These are phyloP conservation scores for Falco naumanni DNA, from an alignment of 2,797 vertebrate genomes.

Conservation along the genomic window DNA sequence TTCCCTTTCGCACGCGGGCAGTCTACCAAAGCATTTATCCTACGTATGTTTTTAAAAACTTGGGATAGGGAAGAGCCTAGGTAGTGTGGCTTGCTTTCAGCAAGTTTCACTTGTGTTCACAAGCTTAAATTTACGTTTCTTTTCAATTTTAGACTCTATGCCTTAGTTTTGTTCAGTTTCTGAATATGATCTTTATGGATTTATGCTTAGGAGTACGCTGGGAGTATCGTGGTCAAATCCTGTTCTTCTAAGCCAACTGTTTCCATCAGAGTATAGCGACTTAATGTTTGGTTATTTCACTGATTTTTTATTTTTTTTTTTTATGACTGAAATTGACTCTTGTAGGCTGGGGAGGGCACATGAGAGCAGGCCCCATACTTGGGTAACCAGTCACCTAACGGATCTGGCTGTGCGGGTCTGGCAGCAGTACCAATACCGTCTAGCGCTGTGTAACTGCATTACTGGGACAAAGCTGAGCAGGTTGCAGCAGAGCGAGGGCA, in stretches of 20 bases:
- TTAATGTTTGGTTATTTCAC: not conserved
- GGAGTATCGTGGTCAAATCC: not conserved
- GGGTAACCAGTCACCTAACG: not conserved
- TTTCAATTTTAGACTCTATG: fast-evolving
- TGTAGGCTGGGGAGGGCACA: not conserved
- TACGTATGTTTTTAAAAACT: fast-evolving
- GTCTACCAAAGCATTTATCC: not conserved
- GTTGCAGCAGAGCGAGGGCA: not conserved
- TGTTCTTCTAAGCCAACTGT: not conserved
- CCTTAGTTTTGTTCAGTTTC: not conserved
- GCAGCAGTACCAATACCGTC: fast-evolving
- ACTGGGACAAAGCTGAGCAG: fast-evolving
- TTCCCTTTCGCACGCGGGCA: not conserved
- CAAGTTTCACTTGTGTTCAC: not conserved
- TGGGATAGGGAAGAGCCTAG: not conserved
- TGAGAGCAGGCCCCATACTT: not conserved
- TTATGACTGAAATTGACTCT: not conserved
- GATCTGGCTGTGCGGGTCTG: fast-evolving
- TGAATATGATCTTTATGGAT: not conserved
- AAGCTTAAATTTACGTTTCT: not conserved
- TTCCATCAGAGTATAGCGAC: not conserved
- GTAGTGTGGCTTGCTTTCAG: not conserved
- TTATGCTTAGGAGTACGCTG: not conserved
- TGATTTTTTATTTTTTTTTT: not conserved
- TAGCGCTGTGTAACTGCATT: fast-evolving